phyloP scores from a whole-genome alignment of 2,888 invertebrate genomes.

The Apamea epomidion region DNA sequence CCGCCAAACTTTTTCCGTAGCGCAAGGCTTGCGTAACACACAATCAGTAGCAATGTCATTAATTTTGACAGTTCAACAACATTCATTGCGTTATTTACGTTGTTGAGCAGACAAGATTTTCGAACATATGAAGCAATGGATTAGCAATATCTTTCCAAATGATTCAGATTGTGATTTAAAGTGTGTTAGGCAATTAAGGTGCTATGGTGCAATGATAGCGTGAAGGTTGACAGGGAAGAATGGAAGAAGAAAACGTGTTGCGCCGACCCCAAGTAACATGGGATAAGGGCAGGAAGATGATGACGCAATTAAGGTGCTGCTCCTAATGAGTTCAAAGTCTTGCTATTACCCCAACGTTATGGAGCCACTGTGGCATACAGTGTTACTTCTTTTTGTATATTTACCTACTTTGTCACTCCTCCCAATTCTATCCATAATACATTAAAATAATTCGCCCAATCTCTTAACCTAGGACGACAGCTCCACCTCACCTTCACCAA shows the following conservation, averaged over 20 bases:
- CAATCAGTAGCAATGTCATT: neutral
- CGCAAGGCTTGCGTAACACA: neutral
- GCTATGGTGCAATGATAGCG: too few species aligned
- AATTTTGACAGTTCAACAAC: neutral
- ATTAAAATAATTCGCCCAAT: neutral
- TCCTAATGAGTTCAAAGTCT: neutral
- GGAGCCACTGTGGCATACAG: too few species aligned
- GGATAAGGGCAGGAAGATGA: too few species aligned
- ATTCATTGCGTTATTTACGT: neutral
- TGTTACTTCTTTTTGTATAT: neutral
- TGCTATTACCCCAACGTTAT: neutral
- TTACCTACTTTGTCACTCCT: neutral
- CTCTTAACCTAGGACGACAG: conserved; percentile 84
- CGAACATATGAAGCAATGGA: neutral
- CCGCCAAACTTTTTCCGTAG: neutral
- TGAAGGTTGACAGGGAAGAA: too few species aligned
- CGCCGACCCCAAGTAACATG: too few species aligned
- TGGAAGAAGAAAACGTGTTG: too few species aligned
- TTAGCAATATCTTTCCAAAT: neutral
- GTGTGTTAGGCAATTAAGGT: neutral
- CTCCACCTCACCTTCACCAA: conserved; percentile 87
- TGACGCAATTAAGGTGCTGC: neutral
- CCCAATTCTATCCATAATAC: neutral
- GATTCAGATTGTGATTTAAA: neutral
- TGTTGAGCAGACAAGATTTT: neutral